phyloP scores from a whole-genome alignment of 2,113 vertebrate genomes.

The Nestor notabilis region DNA sequence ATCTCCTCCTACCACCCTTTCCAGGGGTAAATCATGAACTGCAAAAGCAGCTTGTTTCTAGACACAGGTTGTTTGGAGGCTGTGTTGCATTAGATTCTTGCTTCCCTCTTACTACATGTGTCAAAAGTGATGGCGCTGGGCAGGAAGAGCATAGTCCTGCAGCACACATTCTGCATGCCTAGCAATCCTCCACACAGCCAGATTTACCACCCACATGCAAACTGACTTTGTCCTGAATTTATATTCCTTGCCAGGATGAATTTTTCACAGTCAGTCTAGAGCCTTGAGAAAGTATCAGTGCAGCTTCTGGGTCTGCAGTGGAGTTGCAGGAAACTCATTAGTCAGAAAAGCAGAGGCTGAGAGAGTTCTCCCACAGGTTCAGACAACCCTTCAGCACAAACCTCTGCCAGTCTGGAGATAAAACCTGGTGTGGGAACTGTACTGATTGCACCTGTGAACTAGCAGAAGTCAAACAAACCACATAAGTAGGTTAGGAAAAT shows the following conservation, averaged over 20 bases:
- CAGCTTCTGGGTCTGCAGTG: neutral
- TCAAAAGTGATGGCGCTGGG: neutral
- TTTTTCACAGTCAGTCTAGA: neutral
- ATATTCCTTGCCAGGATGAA: neutral
- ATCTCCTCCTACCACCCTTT: neutral
- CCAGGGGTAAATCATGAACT: neutral
- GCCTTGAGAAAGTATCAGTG: neutral
- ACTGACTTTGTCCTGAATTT: neutral
- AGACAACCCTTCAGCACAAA: neutral
- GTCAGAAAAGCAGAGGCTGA: neutral
- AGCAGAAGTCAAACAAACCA: neutral
- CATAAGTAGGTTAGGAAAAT: neutral
- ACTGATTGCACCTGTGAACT: neutral
- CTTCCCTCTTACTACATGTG: neutral
- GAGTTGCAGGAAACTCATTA: neutral
- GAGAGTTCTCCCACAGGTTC: neutral
- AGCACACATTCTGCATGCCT: neutral
- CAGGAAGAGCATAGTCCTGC: neutral
- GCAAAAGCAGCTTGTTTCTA: neutral
- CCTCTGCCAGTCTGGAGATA: neutral
- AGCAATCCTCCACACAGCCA: neutral
- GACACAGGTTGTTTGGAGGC: neutral
- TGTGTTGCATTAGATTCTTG: neutral
- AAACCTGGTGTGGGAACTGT: neutral
- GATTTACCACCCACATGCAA: neutral